Conservation (phyloP, 2,888 invertebrate species). For the Agriopis aurantiaria region DNA sequence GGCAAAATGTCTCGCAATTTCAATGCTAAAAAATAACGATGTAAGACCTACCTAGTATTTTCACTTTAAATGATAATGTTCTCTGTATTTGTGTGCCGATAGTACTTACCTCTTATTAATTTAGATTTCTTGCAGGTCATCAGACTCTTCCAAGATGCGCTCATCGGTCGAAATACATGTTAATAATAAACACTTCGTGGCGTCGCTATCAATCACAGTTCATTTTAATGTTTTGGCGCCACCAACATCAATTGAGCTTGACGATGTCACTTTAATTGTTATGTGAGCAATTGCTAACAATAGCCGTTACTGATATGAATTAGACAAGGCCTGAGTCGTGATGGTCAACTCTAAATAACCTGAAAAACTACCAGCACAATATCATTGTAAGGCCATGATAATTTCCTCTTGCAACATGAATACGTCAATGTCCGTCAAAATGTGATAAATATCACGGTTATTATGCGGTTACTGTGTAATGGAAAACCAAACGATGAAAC, state of each 20-base stretch:
- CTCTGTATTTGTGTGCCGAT: no score
- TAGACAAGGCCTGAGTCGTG: neutral
- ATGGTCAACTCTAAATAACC: no score
- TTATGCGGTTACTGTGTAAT: slow-evolving; percentile 15
- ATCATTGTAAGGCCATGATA: neutral
- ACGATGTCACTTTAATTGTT: slow-evolving; percentile 9
- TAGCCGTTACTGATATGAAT: neutral
- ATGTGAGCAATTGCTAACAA: slow-evolving; percentile 11
- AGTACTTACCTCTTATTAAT: no score
- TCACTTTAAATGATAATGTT: no score
- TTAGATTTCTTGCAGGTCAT: neutral
- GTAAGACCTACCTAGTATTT: no score
- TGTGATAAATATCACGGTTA: slow-evolving; percentile 21
- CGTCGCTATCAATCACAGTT: slow-evolving; percentile 26
- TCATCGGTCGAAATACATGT: slow-evolving; percentile 9
- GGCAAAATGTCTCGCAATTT: no score
- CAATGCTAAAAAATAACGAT: no score
- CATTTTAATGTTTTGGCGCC: slow-evolving; percentile 17
- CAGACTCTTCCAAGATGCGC: slow-evolving; percentile 2
- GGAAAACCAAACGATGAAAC: neutral
- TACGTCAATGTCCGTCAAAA: slow-evolving; percentile 11
- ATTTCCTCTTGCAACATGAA: neutral
- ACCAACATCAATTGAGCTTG: slow-evolving; percentile 14
- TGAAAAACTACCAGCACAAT: no score
- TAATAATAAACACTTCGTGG: slow-evolving; percentile 10